phyloP scores from a whole-genome alignment of 2,113 vertebrate genomes.

The Mesocricetus auratus region DNA sequence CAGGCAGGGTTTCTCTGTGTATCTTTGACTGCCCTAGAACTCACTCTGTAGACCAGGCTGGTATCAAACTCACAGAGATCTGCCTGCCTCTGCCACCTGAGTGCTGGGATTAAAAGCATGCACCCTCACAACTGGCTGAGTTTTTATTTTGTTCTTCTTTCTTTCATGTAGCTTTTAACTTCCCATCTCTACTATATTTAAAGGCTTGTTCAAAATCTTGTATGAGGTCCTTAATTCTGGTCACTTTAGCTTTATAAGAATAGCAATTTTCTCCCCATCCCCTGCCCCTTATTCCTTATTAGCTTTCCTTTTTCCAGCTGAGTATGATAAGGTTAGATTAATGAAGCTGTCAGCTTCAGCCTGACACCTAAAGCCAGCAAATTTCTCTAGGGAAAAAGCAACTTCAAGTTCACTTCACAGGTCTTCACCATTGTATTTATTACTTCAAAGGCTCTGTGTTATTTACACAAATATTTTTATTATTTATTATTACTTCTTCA shows the following conservation, averaged over 20 bases:
- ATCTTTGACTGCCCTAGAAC: too few species aligned
- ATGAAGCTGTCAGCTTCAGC: neutral
- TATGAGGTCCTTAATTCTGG: neutral
- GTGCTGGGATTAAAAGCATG: too few species aligned
- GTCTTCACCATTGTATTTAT: conserved; percentile 1
- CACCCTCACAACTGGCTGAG: too few species aligned
- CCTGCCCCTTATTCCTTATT: neutral
- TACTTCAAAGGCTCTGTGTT: neutral
- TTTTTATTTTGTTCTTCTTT: neutral
- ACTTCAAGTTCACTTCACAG: neutral
- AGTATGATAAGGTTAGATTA: neutral
- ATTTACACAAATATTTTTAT: neutral
- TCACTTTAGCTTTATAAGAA: neutral
- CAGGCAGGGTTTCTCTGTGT: too few species aligned
- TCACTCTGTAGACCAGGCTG: too few species aligned
- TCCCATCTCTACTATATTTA: neutral
- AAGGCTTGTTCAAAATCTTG: neutral
- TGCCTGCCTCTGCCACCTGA: too few species aligned
- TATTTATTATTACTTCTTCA: neutral
- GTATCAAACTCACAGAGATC: too few species aligned
- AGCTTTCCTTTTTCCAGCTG: neutral
- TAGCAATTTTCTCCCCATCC: neutral
- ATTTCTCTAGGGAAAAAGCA: neutral
- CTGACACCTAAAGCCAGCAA: neutral
- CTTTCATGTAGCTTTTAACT: neutral